Conservation (phyloP, 2,797 vertebrate species). For the Sandelia bainsii region DNA sequence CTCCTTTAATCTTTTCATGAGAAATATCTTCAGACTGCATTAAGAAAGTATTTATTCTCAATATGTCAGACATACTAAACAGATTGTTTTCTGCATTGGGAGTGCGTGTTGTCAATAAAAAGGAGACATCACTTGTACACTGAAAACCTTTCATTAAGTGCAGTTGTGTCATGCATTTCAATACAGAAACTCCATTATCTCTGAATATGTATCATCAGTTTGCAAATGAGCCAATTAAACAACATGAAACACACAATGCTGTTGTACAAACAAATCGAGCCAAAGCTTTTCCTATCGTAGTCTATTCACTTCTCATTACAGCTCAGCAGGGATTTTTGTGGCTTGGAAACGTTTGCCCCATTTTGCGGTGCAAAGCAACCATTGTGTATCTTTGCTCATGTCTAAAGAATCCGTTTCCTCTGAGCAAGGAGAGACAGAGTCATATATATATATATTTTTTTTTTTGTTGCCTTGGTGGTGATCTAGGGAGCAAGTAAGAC, state of each 20-base stretch:
- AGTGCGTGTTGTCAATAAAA: slow-evolving; percentile 13
- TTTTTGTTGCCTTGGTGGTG: slow-evolving; percentile 51
- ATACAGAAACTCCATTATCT: slow-evolving; percentile 39
- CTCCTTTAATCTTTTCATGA: slow-evolving; percentile 36
- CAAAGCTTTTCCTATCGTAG: slow-evolving; percentile 40
- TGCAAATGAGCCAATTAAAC: slow-evolving; percentile 73
- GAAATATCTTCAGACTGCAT: not conserved
- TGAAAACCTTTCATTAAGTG: slow-evolving; percentile 11
- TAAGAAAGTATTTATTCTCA: slow-evolving; percentile 17
- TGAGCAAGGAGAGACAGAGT: slow-evolving; percentile 34
- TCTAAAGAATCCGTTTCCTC: slow-evolving; percentile 57
- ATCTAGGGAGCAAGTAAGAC: slow-evolving; percentile 56
- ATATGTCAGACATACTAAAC: slow-evolving; percentile 5
- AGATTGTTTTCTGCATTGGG: slow-evolving; percentile 3
- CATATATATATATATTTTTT: slow-evolving; percentile 15
- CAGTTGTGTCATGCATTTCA: slow-evolving; percentile 34
- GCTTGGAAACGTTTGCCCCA: slow-evolving; percentile 33
- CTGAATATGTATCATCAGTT: slow-evolving; percentile 55
- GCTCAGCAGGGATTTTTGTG: slow-evolving; percentile 61
- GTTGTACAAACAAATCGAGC: slow-evolving; percentile 52
- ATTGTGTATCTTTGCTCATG: slow-evolving; percentile 31
- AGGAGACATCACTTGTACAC: slow-evolving; percentile 31
- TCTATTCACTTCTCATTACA: slow-evolving; percentile 62
- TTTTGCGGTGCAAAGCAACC: slow-evolving; percentile 44
- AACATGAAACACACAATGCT: slow-evolving; percentile 47